Evolutionary conservation across 2,113 vertebrate genomes (phyloP).

Genomic region (Leptodactylus fuscus): DNA sequence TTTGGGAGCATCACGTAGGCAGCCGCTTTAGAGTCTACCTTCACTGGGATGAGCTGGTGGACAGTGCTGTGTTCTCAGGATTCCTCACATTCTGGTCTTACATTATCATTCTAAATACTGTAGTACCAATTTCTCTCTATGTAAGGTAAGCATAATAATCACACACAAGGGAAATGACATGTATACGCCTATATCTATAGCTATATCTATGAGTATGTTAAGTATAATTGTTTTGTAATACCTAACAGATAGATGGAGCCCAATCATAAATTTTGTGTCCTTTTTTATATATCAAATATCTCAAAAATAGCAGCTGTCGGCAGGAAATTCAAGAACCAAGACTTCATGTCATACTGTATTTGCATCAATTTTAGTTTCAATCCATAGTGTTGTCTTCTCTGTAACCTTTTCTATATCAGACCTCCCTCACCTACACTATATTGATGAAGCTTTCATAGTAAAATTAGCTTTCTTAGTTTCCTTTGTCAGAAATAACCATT

Average conservation of each 20-base stretch:
- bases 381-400: constrained; percentile 33
- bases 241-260: not conserved
- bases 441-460: constrained; percentile 27
- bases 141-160: constrained; percentile 73
- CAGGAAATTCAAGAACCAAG: not conserved
- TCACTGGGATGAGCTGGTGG: constrained; percentile 67
- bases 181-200: not conserved
- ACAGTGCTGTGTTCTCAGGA: constrained; percentile 73
- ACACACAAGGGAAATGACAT: not conserved
- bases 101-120: constrained; percentile 80
- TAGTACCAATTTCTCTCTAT: constrained; percentile 82
- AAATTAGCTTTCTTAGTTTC: constrained; percentile 57
- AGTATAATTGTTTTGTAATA: not conserved
- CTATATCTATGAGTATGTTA: not conserved
- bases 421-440: constrained; percentile 4
- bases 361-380: constrained; percentile 33
- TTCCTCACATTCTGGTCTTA: constrained; percentile 84
- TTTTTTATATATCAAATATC: not conserved
- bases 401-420: constrained; percentile 5
- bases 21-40: constrained; percentile 71
- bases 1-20: constrained; percentile 76
- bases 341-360: constrained; percentile 22
- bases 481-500: constrained; percentile 57
- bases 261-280: not conserved
- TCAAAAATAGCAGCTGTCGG: not conserved